Conservation (phyloP, 2,888 invertebrate genomes). For the Agapostemon virescens region DNA sequence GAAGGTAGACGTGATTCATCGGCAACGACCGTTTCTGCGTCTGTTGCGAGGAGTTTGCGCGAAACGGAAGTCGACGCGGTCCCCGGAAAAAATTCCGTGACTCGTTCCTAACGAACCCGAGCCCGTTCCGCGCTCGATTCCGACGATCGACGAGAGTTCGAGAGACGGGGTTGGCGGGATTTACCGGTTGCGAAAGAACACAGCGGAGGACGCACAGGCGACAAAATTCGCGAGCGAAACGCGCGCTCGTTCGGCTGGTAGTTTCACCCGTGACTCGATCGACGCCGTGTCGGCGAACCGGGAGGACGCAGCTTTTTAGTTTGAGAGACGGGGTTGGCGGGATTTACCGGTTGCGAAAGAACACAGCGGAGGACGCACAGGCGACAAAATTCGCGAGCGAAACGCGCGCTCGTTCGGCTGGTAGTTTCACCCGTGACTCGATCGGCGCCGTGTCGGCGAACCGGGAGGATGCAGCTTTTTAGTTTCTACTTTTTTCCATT, state of each 20-base stretch:
- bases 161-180: not conserved
- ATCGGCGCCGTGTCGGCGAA: conserved; percentile 25
- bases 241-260: no score
- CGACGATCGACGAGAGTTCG: no score
- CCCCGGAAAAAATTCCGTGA: conserved; percentile 4
- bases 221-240: conserved; percentile 16
- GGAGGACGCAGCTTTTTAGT: conserved; percentile 71
- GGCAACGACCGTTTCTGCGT: conserved; percentile 43
- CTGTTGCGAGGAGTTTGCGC: conserved; percentile 15
- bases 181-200: not conserved
- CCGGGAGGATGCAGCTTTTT: conserved; percentile 71
- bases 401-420: no score
- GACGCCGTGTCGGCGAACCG: conserved; percentile 19
- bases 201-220: not conserved
- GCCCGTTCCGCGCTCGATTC: not conserved
- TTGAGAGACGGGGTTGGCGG: not conserved
- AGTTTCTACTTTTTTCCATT: conserved; percentile 68
- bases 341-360: not conserved
- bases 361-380: not conserved
- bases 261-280: conserved; percentile 56
- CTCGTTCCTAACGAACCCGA: not conserved
- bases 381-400: conserved; percentile 16
- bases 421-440: conserved; percentile 54
- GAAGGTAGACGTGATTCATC: conserved; percentile 66
- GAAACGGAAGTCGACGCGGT: conserved; percentile 8